These are phyloP conservation scores for Autographa pulchrina DNA, from an alignment of 2,888 invertebrate species.

Conservation along the genomic window DNA sequence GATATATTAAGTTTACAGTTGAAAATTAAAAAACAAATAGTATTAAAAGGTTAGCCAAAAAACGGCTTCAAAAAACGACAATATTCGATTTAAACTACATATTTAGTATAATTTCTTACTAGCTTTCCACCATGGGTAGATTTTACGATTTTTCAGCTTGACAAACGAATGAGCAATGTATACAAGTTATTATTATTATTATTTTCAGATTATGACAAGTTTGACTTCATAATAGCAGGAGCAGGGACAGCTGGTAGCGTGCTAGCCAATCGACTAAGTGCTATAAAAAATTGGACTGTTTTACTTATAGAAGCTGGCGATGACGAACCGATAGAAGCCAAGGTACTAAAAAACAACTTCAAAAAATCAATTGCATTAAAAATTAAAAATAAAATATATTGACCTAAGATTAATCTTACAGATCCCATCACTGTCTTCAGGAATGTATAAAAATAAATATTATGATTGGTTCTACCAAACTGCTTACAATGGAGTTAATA, in stretches of 20 bases:
- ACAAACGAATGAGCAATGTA: too few relatives aligned
- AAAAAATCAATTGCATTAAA: neutral
- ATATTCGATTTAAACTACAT: too few relatives aligned
- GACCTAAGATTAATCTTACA: conserved; percentile 36
- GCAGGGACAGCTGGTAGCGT: conserved; percentile 12
- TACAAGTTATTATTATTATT: neutral
- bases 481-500: conserved; percentile 92
- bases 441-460: conserved; percentile 66
- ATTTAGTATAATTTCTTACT: too few relatives aligned
- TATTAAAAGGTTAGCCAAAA: too few relatives aligned
- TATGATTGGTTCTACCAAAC: conserved; percentile 96
- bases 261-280: conserved; percentile 11
- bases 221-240: conserved; percentile 22
- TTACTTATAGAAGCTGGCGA: conserved; percentile 22
- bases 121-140: too few relatives aligned
- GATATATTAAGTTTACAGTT: too few relatives aligned
- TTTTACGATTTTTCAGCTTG: too few relatives aligned
- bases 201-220: conserved; percentile 13
- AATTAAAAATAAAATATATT: too few relatives aligned
- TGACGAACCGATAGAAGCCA: conserved; percentile 26
- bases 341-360: conserved; percentile 16
- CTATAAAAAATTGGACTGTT: conserved; percentile 8
- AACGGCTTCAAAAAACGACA: too few relatives aligned
- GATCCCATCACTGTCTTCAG: conserved; percentile 61
- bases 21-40: too few relatives aligned